phyloP scores from a whole-genome alignment of 2,888 invertebrate species.

The Ditula angustiorana region DNA sequence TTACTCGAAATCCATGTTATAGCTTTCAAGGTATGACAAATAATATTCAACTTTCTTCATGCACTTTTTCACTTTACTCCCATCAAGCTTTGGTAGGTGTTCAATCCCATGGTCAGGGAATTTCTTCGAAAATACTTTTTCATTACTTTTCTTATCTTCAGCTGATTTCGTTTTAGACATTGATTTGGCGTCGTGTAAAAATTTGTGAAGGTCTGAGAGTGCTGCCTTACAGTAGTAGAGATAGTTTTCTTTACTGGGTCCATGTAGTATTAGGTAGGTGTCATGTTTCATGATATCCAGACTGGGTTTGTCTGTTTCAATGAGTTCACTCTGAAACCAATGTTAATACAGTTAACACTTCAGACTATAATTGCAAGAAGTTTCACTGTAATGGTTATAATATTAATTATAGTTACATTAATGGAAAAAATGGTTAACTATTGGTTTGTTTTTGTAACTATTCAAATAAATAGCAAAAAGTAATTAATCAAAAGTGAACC shows the following conservation, averaged over 20 bases:
- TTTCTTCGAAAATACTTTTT: constrained; percentile 80
- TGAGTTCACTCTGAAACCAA: constrained; percentile 82
- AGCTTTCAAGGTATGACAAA: constrained; percentile 86
- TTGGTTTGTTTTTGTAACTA: too few relatives aligned
- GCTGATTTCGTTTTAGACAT: constrained; percentile 46
- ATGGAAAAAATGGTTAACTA: too few relatives aligned
- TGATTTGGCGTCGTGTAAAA: constrained; percentile 80
- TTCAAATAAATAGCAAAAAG: too few relatives aligned
- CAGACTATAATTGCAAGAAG: too few relatives aligned
- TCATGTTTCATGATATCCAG: constrained; percentile 86
- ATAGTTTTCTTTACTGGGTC: constrained; percentile 83
- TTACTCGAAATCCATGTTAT: constrained; percentile 61
- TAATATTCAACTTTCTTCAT: constrained; percentile 90
- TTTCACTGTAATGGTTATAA: too few relatives aligned
- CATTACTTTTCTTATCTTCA: constrained; percentile 45
- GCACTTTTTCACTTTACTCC: constrained; percentile 81
- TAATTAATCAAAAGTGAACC: too few relatives aligned
- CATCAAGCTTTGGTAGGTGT: constrained; percentile 78
- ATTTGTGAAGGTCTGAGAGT: constrained; percentile 87
- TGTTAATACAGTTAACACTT: neutral
- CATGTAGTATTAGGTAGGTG: constrained; percentile 86
- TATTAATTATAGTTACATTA: too few relatives aligned
- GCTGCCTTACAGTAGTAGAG: constrained; percentile 87
- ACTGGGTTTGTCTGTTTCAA: constrained; percentile 85
- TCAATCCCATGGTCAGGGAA: constrained; percentile 83